Base-by-base conservation (phyloP, 2,113 vertebrate genomes). In the Varanus salvator region DNA sequence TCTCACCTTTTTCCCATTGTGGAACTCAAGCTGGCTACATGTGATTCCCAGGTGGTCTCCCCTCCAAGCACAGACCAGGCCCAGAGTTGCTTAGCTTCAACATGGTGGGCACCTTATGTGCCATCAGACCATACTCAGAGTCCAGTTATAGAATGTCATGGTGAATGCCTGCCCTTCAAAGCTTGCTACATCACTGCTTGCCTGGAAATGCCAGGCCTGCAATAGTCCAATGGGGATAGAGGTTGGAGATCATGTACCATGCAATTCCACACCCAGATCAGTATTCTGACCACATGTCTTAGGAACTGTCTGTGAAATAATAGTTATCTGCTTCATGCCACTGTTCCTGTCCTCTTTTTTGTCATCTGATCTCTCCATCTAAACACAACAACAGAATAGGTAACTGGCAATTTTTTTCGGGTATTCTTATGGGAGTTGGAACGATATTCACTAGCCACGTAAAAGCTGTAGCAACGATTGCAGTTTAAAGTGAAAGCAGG, bases 401-500 rank as follows among this genome's bases (percentile, higher is more conserved):
- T 6, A 84, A 84, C 38, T 69, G 38, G 44, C 2, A 27, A 8
- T 69, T 69, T 21, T 69, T 23, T 66, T 19, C 64, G 69, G 31
- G 27, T 72, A 52, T 52, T 50, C 44, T 52, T 52, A 52, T 66
- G 64, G n/a, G 8, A 66, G 27, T 12, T 31, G 29, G 77, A 80
- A 54, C 31, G 14, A 31, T 54, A 80, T 60, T 15, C 71, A n/a
- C 11, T 19, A n/a, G 50, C 29, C 50, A 48, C 34, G 4, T 4
- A 38, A 5, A 27, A 15, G 50, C 25, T 69, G n/a, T 69, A 91
- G 86, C 21, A 38, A 92, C 50, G 0, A 82, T 68, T 8, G 6
- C 76, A 85, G 86, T 87, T 90, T 85, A n/a, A 93, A 89, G 4
- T 52, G 3, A n/a, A 29, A 52, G 2, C 64, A 68, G 23, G 21